phyloP scores from a whole-genome alignment of 2,113 vertebrate genomes.

The Australoheros scitulus region DNA sequence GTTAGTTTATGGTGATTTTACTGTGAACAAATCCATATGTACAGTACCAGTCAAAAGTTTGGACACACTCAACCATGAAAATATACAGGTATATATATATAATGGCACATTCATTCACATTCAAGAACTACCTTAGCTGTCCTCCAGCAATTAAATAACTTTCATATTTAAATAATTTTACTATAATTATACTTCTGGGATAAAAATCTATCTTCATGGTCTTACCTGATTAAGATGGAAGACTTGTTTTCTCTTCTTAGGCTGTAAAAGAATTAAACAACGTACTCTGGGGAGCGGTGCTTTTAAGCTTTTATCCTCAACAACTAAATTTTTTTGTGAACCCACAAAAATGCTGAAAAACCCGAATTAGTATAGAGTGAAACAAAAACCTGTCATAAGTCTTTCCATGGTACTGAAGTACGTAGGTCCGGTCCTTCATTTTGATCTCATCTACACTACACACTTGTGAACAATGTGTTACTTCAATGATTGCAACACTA shows the following conservation, averaged over 20 bases:
- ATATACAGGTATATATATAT: too few relatives aligned
- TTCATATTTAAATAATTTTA: too few relatives aligned
- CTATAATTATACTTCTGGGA: neutral
- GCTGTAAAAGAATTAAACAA: neutral
- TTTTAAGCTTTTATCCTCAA: neutral
- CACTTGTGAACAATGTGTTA: neutral
- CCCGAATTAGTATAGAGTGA: neutral
- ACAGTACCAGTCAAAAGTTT: too few relatives aligned
- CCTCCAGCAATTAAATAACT: too few relatives aligned
- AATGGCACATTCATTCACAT: too few relatives aligned
- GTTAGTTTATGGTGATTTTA: neutral
- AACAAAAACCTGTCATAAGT: neutral
- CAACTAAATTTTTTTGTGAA: neutral
- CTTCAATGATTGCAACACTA: accelerated
- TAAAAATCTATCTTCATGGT: neutral
- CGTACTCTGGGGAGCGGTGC: accelerated
- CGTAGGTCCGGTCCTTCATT: accelerated
- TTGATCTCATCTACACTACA: neutral
- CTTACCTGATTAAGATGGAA: accelerated
- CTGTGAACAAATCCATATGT: neutral
- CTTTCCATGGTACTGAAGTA: neutral
- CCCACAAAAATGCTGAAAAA: neutral
- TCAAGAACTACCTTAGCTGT: too few relatives aligned
- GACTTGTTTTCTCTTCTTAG: accelerated
- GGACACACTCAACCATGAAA: too few relatives aligned